Evolutionary conservation across 2,888 invertebrate genomes (phyloP).

Genomic region (Eupithecia abbreviata): DNA sequence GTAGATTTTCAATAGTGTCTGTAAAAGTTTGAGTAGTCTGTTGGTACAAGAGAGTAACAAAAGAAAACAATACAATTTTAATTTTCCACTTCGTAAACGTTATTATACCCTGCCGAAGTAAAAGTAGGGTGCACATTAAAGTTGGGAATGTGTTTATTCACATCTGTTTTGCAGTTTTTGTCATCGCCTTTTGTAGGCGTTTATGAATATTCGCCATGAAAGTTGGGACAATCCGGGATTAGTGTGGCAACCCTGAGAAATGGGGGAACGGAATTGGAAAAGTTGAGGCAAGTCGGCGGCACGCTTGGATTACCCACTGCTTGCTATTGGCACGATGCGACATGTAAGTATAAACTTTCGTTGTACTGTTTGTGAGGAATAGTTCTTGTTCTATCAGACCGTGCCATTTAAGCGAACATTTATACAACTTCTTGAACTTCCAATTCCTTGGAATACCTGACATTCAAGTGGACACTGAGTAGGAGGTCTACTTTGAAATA

Average conservation of each 20-base stretch:
- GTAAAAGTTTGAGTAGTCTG: no score
- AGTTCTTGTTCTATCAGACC: constrained; percentile 20
- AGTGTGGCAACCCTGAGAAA: constrained; percentile 68
- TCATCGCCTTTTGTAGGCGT: constrained; percentile 54
- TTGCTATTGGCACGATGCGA: constrained; percentile 63
- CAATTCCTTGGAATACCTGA: neutral
- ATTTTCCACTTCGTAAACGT: neutral
- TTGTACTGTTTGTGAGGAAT: constrained; percentile 47
- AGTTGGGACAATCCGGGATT: constrained; percentile 65
- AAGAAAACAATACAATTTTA: neutral
- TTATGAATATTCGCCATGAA: constrained; percentile 64
- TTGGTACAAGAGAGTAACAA: neutral
- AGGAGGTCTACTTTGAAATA: no score
- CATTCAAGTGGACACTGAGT: neutral
- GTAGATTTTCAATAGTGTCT: neutral
- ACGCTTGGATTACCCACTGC: constrained; percentile 64
- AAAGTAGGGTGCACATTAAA: constrained; percentile 21
- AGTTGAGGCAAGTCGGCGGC: constrained; percentile 62
- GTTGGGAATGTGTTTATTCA: constrained; percentile 43
- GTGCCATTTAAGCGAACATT: neutral
- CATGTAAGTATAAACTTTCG: constrained; percentile 57
- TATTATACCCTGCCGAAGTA: neutral
- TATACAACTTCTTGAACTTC: constrained; percentile 36
- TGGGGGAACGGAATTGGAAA: constrained; percentile 73
- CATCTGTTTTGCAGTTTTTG: constrained; percentile 59